Percentiles rank a stretch among this genome's conserved stretches.
Evolutionary conservation across 2,797 vertebrate genomes (phyloP).

Genomic region (Bradypodion pumilum): DNA sequence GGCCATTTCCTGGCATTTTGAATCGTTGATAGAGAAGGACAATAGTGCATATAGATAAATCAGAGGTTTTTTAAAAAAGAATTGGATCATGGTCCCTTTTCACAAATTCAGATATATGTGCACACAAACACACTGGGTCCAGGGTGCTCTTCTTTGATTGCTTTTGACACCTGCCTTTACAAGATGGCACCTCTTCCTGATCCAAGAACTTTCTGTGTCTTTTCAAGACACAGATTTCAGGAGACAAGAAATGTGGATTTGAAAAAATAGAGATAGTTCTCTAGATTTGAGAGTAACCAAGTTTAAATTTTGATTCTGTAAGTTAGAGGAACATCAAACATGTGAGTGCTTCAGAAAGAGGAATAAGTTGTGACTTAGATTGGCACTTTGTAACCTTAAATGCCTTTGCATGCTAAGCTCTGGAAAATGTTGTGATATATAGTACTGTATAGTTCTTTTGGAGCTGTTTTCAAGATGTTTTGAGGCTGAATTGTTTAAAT

Average conservation of each 20-base stretch:
- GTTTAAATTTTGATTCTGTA: constrained; percentile 33
- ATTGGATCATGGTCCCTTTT: too few relatives aligned
- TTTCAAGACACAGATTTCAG: not conserved
- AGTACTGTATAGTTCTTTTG: not conserved
- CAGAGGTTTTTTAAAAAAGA: too few relatives aligned
- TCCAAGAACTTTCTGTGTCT: not conserved
- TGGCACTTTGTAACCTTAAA: constrained; percentile 23
- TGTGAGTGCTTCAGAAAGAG: not conserved
- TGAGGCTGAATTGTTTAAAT: not conserved
- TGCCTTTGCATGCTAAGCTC: constrained; percentile 23
- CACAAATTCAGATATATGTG: too few relatives aligned
- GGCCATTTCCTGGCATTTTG: too few relatives aligned
- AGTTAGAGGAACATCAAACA: constrained; percentile 5
- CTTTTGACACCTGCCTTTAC: not conserved
- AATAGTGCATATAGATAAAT: too few relatives aligned
- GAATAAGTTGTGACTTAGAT: constrained; percentile 2
- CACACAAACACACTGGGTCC: not conserved
- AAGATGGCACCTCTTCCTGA: not conserved
- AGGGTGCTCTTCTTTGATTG: not conserved
- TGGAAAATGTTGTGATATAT: fast-evolving
- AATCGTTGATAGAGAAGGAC: too few relatives aligned
- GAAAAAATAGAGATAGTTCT: not conserved
- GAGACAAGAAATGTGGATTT: not conserved
- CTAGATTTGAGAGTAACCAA: not conserved
- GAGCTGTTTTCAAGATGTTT: not conserved